Conservation (phyloP, 2,113 vertebrate species). For the Oreotrochilus melanogaster region DNA sequence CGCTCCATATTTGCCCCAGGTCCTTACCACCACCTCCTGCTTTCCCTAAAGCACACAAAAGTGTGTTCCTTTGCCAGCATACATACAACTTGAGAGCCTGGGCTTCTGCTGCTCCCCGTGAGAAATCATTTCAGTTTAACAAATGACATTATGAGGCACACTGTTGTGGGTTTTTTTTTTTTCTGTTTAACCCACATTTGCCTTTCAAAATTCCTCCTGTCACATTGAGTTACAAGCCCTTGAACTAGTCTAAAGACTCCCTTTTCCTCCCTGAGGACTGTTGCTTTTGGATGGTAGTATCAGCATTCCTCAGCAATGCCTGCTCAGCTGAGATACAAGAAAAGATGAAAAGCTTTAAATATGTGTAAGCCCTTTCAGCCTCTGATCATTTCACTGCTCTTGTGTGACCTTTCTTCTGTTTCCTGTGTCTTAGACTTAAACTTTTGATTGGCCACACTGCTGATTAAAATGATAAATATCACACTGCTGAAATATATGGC, state of each 20-base stretch:
- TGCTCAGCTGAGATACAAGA: neutral
- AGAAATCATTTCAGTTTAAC: neutral
- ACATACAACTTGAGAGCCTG: neutral
- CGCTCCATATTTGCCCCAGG: neutral
- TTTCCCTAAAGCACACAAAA: neutral
- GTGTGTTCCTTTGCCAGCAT: fast-evolving
- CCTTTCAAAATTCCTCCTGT: neutral
- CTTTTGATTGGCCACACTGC: neutral
- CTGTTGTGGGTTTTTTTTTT: neutral
- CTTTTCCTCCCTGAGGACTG: neutral
- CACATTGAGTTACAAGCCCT: neutral
- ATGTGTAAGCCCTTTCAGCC: neutral
- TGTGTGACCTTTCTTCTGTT: neutral
- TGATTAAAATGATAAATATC: neutral
- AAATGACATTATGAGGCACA: neutral
- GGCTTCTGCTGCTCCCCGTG: neutral
- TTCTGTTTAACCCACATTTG: neutral
- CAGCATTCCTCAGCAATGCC: neutral
- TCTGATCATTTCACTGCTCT: neutral
- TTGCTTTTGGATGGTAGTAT: neutral
- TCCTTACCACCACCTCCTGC: neutral
- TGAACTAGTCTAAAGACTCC: neutral
- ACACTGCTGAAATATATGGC: neutral
- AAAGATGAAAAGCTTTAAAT: no score
- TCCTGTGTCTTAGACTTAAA: neutral